Evolutionary conservation across 2,113 vertebrate genomes (phyloP).

Genomic region (Chaetodon trifascialis): DNA sequence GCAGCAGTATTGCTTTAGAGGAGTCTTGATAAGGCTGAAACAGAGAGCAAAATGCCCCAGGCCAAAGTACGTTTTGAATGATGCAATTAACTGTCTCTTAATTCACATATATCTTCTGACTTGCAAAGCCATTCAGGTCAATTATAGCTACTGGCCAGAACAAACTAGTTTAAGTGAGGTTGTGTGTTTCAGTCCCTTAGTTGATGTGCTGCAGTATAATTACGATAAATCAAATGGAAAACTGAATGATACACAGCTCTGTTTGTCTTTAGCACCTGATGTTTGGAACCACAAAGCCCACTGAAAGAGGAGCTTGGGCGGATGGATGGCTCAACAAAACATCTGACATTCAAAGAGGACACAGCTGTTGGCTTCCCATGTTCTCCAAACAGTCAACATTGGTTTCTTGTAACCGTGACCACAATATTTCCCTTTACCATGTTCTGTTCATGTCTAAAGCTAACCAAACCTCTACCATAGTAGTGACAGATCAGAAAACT

Average conservation of each 20-base stretch:
- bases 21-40: constrained; percentile 24
- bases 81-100: constrained; percentile 74
- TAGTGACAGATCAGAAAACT: too few relatives aligned
- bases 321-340: too few relatives aligned
- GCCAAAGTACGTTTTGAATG: constrained; percentile 43
- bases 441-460: too few relatives aligned
- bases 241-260: not conserved
- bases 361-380: too few relatives aligned
- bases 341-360: too few relatives aligned
- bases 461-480: too few relatives aligned
- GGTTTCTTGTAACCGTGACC: too few relatives aligned
- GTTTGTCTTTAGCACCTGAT: not conserved
- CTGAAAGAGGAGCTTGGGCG: too few relatives aligned
- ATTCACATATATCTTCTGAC: constrained; percentile 65
- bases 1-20: not conserved
- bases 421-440: too few relatives aligned
- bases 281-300: not conserved
- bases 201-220: constrained; percentile 21
- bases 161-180: constrained; percentile 37
- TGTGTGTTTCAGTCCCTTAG: constrained; percentile 6
- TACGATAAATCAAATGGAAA: constrained; percentile 23
- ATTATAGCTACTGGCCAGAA: constrained; percentile 71
- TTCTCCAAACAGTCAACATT: too few relatives aligned
- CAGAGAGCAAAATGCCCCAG: constrained; percentile 41
- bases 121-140: constrained; percentile 61